Base-by-base conservation (phyloP, 2,888 invertebrate genomes). In the Sturmia bella region DNA sequence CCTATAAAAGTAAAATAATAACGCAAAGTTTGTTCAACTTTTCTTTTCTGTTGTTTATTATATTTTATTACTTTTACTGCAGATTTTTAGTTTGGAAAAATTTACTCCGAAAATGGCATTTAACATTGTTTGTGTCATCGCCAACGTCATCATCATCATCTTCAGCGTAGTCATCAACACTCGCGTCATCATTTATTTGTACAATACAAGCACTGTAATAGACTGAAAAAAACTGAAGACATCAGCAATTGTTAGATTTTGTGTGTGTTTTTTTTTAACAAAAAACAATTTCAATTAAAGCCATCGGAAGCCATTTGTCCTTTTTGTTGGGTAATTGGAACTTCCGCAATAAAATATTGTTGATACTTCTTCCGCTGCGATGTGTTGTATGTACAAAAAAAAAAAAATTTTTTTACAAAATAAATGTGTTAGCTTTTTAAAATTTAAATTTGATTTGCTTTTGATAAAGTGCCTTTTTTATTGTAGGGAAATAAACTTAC, bases 301-400 rank as follows among this genome's bases (percentile, higher is more conserved):
- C 70, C 83, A 79, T 75, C 73, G 84, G 83, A 85, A 79, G 78
- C 59, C 83, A 80, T 84, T 80, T 82, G 83, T 78, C 80, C 78
- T 82, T 84, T 72, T 83, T 84, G 81, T 80, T 78, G 57, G 82
- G 83, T 85, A 85, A 85, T 85, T 85, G 83, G 78, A 85, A 85
- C 80, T 79, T 85, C 85, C 85, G 82, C 68, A 19, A 70, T 69
- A 75, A 63, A 74, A 56, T 39, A 57, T 41, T 43, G 63, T 39
- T 9, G 15, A 72, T 27, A 54, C 45, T 37, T 45, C 43, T 74
- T 12, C 21, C 11, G 24, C 17, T 50, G n/a, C 17, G 19, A 69
- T 45, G 13, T 13, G 43, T 45, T 56, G 21, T 56, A 64, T 43
- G 27, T 32, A 41, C 2, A 41, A 39, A 5, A 32, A 11, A 39